A percentile compares a stretch with the other conserved stretches of the same genome.
These are phyloP conservation scores for Chrysolina oricalcia DNA, from an alignment of 2,888 invertebrate genomes.

Conservation along the genomic window DNA sequence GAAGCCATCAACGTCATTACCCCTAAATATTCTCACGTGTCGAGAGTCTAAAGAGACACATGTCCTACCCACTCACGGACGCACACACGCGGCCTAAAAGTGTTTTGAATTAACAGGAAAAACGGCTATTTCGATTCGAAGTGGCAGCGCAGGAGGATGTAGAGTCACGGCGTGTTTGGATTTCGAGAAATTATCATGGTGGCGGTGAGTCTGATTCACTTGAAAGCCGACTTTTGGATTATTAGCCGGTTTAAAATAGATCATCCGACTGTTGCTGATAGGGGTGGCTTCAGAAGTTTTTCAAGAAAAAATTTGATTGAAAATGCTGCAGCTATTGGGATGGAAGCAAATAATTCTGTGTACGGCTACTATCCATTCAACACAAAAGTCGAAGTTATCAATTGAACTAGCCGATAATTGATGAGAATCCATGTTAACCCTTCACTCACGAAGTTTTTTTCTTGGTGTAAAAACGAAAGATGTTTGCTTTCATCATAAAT, in stretches of 20 bases:
- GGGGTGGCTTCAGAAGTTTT: constrained; percentile 7
- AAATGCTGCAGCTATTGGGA: no score
- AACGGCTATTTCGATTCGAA: constrained; percentile 64
- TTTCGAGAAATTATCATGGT: constrained; percentile 60
- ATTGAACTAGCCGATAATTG: no score
- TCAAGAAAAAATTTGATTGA: no score
- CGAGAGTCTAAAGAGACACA: constrained; percentile 44
- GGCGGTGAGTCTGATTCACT: constrained; percentile 21
- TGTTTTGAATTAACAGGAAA: constrained; percentile 68
- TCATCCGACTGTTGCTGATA: background rate
- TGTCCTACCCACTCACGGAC: constrained; percentile 53
- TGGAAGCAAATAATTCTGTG: no score
- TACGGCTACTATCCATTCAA: no score
- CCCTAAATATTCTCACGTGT: constrained; percentile 54
- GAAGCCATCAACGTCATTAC: constrained; percentile 32
- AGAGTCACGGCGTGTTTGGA: constrained; percentile 66
- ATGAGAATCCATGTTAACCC: no score
- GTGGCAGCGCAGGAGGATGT: constrained; percentile 63
- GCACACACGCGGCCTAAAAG: constrained; percentile 55
- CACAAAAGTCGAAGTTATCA: no score
- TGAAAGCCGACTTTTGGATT: constrained; percentile 13
- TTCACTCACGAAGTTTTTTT: no score
- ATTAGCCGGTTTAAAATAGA: constrained; percentile 25
- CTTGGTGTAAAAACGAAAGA: no score
- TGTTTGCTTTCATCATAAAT: no score